A percentile compares a stretch with the other conserved stretches of the same genome.
Evolutionary conservation across 1,140 invertebrate species (phyloP).

Genomic region (Zaprionus capensis): DNA sequence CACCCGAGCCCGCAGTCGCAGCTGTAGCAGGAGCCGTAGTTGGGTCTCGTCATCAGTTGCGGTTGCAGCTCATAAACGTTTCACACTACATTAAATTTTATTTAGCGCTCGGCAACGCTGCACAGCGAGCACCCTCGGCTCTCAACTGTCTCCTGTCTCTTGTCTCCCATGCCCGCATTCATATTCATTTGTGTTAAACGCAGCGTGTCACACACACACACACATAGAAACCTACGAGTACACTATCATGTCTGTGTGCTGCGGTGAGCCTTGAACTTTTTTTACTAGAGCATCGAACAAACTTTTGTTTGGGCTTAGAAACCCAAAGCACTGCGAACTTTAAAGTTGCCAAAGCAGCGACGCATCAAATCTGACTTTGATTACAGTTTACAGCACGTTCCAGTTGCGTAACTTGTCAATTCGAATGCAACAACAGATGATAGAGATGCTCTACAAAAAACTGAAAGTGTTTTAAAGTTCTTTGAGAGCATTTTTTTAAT

Average conservation of each 20-base stretch:
- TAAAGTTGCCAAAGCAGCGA: slow-evolving; percentile 49
- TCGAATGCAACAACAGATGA: slow-evolving; percentile 2
- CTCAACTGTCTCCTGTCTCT: slow-evolving; percentile 30
- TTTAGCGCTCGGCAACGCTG: slow-evolving; percentile 48
- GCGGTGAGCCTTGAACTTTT: slow-evolving; percentile 25
- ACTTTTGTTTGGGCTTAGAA: slow-evolving; percentile 61
- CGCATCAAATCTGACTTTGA: slow-evolving; percentile 73
- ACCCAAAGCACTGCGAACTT: slow-evolving; percentile 53
- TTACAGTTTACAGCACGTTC: slow-evolving; percentile 42
- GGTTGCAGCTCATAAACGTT: slow-evolving; percentile 82
- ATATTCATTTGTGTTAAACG: slow-evolving; percentile 82
- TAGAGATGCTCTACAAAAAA: background rate
- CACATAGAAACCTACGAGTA: slow-evolving; percentile 24
- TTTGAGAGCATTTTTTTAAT: background rate
- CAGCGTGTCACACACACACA: slow-evolving; percentile 58
- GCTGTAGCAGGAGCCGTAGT: background rate
- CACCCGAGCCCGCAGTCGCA: background rate
- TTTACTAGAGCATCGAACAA: slow-evolving; percentile 48
- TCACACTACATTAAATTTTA: slow-evolving; percentile 83
- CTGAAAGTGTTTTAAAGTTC: background rate
- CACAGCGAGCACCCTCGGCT: background rate
- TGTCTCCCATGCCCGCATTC: slow-evolving; percentile 61
- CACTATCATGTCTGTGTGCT: slow-evolving; percentile 6
- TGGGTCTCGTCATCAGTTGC: slow-evolving; percentile 53
- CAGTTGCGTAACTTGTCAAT: slow-evolving; percentile 42